Evolutionary conservation across 2,888 invertebrate genomes (phyloP).

Genomic region (Poecilus cupreus): DNA sequence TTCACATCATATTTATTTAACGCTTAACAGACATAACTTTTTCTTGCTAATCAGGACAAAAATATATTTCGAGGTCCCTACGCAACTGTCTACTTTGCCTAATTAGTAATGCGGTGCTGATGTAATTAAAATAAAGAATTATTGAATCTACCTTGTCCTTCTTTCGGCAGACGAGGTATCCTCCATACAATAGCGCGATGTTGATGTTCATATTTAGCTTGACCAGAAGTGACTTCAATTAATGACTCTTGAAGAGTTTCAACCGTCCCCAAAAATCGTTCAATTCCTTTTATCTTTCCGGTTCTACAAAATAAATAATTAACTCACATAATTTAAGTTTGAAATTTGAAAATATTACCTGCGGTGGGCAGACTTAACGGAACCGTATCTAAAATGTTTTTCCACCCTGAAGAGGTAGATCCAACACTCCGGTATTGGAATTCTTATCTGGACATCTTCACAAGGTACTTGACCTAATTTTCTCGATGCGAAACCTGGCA

Average conservation of each 20-base stretch:
- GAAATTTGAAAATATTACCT: conserved; percentile 68
- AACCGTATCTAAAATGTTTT: conserved; percentile 97
- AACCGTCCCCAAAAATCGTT: conserved; percentile 92
- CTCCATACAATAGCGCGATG: conserved; percentile 98
- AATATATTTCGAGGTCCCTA: too few relatives aligned
- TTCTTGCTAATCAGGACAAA: too few relatives aligned
- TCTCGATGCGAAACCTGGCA: conserved; percentile 97
- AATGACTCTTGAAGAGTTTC: conserved; percentile 92
- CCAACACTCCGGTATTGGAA: conserved; percentile 99
- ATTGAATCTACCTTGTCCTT: conserved; percentile 89
- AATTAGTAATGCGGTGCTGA: too few relatives aligned
- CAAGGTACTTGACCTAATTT: conserved; percentile 97
- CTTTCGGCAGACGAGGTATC: conserved; percentile 97
- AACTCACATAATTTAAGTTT: not conserved
- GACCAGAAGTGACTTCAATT: conserved; percentile 96
- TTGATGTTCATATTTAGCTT: conserved; percentile 99
- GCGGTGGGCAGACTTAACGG: conserved; percentile 94
- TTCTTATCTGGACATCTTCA: conserved; percentile 96
- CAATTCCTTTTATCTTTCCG: conserved; percentile 94
- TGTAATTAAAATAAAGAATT: not conserved
- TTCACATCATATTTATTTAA: too few relatives aligned
- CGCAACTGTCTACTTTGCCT: too few relatives aligned
- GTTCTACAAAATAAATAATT: conserved; percentile 74
- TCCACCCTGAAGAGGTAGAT: conserved; percentile 99
- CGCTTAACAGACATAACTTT: too few relatives aligned